Percentiles rank a stretch among this genome's conserved stretches.
phyloP scores from a whole-genome alignment of 2,888 invertebrate species.

The Scrobipalpa atriplicella region DNA sequence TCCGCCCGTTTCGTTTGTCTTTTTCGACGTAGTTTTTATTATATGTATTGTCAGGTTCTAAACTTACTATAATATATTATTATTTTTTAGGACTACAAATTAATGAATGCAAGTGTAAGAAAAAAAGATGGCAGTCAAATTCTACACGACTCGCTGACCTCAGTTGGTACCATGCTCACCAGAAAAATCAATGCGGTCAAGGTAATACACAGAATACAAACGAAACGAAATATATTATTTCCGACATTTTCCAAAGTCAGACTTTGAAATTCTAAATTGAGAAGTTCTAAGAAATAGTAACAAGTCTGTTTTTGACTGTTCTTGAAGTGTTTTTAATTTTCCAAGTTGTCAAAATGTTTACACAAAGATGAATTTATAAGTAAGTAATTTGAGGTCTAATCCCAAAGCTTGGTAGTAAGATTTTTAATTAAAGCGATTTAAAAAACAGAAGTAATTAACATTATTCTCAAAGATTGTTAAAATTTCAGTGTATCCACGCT shows the following conservation, averaged over 20 bases:
- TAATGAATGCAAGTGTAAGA: constrained; percentile 90
- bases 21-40: background rate
- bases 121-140: constrained; percentile 90
- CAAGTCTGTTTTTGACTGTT: too few species aligned
- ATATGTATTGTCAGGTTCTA: background rate
- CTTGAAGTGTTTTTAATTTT: too few species aligned
- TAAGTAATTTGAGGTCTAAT: too few species aligned
- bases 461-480: background rate
- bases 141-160: constrained; percentile 90
- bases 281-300: too few species aligned
- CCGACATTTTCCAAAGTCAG: too few species aligned
- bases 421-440: background rate
- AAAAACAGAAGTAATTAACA: background rate
- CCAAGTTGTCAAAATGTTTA: too few species aligned
- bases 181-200: constrained; percentile 95
- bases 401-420: too few species aligned
- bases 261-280: too few species aligned
- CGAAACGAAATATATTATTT: background rate
- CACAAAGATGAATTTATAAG: too few species aligned
- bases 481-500: constrained; percentile 87
- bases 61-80: background rate
- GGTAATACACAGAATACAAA: constrained; percentile 70
- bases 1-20: too few species aligned
- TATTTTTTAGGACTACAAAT: constrained; percentile 87
- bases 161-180: constrained; percentile 92